A percentile compares a stretch with the other conserved stretches of the same genome.
Conservation (phyloP, 1,140 invertebrate genomes). For the Pristionchus pacificus region DNA sequence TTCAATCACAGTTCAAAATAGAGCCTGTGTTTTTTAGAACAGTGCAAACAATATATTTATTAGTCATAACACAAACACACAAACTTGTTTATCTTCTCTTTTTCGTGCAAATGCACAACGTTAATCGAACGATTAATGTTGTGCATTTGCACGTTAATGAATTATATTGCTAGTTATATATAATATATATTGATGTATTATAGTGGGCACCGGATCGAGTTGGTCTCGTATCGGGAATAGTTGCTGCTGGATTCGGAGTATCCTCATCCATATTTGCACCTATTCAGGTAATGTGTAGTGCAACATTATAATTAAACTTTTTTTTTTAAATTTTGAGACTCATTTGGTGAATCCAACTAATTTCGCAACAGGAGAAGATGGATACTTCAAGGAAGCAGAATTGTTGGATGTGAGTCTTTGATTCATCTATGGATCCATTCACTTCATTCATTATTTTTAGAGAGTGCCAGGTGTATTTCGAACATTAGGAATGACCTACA, state of each 20-base stretch:
- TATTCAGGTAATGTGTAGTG: slow-evolving; percentile 42
- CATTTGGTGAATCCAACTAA: slow-evolving; percentile 48
- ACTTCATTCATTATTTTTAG: not conserved
- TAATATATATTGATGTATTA: too few relatives aligned
- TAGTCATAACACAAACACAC: too few relatives aligned
- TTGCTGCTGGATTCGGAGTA: slow-evolving; percentile 56
- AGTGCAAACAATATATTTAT: too few relatives aligned
- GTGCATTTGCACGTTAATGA: too few relatives aligned
- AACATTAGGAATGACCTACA: slow-evolving; percentile 44
- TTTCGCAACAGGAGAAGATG: slow-evolving; percentile 44
- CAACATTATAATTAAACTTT: not conserved
- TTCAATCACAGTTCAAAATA: too few relatives aligned
- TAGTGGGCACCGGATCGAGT: slow-evolving; percentile 54
- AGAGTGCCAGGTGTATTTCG: slow-evolving; percentile 46
- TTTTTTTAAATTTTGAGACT: not conserved
- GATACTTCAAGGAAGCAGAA: slow-evolving; percentile 22
- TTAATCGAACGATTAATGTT: too few relatives aligned
- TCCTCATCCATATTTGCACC: slow-evolving; percentile 55
- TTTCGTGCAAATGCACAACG: too few relatives aligned
- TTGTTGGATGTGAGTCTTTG: not conserved
- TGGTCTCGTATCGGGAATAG: slow-evolving; percentile 46
- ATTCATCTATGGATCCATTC: not conserved
- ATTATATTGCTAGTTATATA: too few relatives aligned
- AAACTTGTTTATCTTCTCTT: too few relatives aligned
- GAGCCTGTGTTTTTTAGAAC: too few relatives aligned